Conservation (phyloP, 2,113 vertebrate species). For the Odocoileus virginianus region DNA sequence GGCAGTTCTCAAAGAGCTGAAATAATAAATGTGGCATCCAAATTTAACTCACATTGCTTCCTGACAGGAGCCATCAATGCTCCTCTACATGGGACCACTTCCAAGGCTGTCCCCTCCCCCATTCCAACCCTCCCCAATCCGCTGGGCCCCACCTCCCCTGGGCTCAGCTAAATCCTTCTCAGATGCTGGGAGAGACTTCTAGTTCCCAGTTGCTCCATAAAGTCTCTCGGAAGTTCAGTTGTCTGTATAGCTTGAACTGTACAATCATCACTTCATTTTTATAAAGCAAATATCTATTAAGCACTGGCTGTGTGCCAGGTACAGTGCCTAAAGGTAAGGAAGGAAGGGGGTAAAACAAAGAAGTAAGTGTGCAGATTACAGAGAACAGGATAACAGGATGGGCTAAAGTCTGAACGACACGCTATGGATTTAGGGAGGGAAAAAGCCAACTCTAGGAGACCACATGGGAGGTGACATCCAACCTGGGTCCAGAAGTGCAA, state of each 20-base stretch:
- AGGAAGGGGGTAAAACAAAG: not conserved
- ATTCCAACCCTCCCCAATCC: not conserved
- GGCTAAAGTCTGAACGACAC: not conserved
- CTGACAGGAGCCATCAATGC: not conserved
- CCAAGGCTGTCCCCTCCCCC: not conserved
- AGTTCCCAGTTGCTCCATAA: not conserved
- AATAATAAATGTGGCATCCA: constrained; percentile 9
- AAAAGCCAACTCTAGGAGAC: not conserved
- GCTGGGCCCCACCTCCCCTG: not conserved
- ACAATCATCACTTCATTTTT: not conserved
- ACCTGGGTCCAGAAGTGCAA: not conserved
- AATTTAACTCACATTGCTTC: constrained; percentile 47
- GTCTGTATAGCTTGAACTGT: not conserved
- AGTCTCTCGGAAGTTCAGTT: not conserved
- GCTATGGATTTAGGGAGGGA: not conserved
- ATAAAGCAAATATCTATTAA: not conserved
- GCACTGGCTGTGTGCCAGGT: not conserved
- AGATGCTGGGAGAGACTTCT: not conserved
- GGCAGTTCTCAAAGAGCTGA: constrained; percentile 48
- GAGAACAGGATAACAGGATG: not conserved
- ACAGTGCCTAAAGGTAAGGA: not conserved
- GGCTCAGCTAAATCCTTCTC: not conserved
- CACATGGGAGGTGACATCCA: not conserved
- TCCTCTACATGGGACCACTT: not conserved
- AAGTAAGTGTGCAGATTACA: not conserved